phyloP scores from a whole-genome alignment of 2,113 vertebrate genomes.

The Lepisosteus oculatus region DNA sequence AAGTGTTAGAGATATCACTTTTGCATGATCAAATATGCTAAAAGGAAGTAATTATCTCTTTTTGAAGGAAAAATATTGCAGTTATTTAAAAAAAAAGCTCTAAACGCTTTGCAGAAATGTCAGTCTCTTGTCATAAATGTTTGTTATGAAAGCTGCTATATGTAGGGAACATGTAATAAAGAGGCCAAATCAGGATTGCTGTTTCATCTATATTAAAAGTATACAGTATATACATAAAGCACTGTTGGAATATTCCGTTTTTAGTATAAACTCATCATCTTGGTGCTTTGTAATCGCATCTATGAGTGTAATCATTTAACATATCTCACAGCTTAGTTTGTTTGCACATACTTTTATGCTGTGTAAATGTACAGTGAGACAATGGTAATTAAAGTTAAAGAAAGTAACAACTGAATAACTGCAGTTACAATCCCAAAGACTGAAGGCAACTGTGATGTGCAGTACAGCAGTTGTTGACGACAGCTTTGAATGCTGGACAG shows the following conservation, averaged over 20 bases:
- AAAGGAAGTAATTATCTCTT: not conserved
- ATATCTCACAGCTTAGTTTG: not conserved
- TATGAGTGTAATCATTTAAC: conserved; percentile 7
- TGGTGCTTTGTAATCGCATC: conserved; percentile 12
- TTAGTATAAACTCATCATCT: conserved; percentile 14
- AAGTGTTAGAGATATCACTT: not conserved
- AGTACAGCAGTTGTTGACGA: too few species aligned
- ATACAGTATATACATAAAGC: not conserved
- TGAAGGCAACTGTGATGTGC: too few species aligned
- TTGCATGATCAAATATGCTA: not conserved
- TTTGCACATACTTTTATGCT: not conserved
- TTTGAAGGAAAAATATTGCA: not conserved
- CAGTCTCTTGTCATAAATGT: not conserved
- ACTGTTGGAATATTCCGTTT: conserved; percentile 4
- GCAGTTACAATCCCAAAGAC: too few species aligned
- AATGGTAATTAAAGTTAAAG: not conserved
- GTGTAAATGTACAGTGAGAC: not conserved
- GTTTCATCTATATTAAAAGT: conserved; percentile 6
- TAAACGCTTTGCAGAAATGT: conserved; percentile 5
- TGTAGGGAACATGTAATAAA: conserved; percentile 5
- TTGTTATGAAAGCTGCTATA: conserved; percentile 23
- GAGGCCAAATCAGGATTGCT: not conserved
- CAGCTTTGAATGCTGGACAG: too few species aligned
- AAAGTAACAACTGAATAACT: too few species aligned
- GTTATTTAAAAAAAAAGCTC: too few species aligned